phyloP scores from a whole-genome alignment of 1,140 invertebrate genomes.

The Drosophila serrata region DNA sequence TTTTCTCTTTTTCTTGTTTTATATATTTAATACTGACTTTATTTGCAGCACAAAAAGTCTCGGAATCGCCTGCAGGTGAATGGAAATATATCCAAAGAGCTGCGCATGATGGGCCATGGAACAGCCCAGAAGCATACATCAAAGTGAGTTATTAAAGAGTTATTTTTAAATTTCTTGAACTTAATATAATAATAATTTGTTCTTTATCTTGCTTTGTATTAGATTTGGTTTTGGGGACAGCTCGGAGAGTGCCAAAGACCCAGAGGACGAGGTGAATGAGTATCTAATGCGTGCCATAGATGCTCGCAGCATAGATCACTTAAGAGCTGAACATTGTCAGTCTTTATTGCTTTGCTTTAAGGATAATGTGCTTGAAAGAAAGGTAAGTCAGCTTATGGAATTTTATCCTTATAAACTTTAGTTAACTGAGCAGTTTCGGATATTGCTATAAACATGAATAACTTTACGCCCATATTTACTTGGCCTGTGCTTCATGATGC shows the following conservation, averaged over 20 bases:
- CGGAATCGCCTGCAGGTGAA: constrained; percentile 88
- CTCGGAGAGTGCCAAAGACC: constrained; percentile 89
- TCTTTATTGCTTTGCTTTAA: constrained; percentile 93
- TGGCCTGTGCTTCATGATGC: background rate
- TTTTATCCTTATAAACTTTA: background rate
- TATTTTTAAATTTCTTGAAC: too few species aligned
- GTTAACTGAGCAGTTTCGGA: background rate
- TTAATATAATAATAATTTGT: too few species aligned
- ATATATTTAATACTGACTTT: background rate
- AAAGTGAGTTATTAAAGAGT: constrained; percentile 87
- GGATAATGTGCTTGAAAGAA: constrained; percentile 91
- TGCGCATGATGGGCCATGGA: constrained; percentile 94
- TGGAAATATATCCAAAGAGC: constrained; percentile 93
- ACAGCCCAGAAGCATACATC: constrained; percentile 89
- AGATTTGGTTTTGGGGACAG: constrained; percentile 89
- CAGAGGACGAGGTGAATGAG: constrained; percentile 97
- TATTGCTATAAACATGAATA: background rate
- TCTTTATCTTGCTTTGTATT: background rate
- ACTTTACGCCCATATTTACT: background rate
- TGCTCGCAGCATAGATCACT: constrained; percentile 95
- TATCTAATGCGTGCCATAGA: constrained; percentile 97
- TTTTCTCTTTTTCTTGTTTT: background rate
- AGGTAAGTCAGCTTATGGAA: constrained; percentile 86
- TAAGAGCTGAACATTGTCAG: constrained; percentile 93
- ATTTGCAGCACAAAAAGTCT: constrained; percentile 85